A percentile compares a stretch with the other conserved stretches of the same genome.
Evolutionary conservation across 2,888 invertebrate species (phyloP).

Genomic region (Ophioninae sp.): DNA sequence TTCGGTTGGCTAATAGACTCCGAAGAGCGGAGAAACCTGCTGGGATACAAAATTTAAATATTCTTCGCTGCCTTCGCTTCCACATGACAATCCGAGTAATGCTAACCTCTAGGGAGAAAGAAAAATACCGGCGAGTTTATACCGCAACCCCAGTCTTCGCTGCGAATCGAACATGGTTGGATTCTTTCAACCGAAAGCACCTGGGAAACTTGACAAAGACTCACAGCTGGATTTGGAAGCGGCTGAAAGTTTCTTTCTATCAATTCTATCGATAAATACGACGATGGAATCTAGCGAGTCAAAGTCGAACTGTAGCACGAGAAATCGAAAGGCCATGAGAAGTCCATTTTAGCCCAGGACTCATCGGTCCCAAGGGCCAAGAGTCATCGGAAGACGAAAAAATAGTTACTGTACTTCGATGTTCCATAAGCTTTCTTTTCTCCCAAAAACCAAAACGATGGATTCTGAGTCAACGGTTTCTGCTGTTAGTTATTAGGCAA

Average conservation of each 20-base stretch:
- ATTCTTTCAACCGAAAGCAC: constrained; percentile 17
- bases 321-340: constrained; percentile 13
- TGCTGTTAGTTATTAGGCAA: too few species aligned
- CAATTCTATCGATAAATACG: constrained; percentile 5
- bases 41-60: constrained; percentile 67
- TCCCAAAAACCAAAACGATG: too few species aligned
- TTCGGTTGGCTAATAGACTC: not conserved
- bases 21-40: not conserved
- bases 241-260: constrained; percentile 2
- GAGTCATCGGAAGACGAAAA: not conserved
- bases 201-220: constrained; percentile 19
- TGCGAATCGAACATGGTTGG: constrained; percentile 17
- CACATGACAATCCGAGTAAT: constrained; percentile 38
- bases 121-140: constrained; percentile 51
- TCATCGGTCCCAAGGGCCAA: not conserved
- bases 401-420: not conserved
- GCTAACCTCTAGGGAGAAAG: constrained; percentile 36
- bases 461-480: too few species aligned
- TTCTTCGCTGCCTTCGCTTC: constrained; percentile 66
- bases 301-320: not conserved
- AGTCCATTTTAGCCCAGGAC: not conserved
- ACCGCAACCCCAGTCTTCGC: constrained; percentile 30
- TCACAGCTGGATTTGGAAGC: constrained; percentile 26
- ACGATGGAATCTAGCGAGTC: constrained; percentile 12
- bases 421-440: not conserved